Base-by-base conservation (phyloP, 2,888 invertebrate species). In the Mycogona germanica region DNA sequence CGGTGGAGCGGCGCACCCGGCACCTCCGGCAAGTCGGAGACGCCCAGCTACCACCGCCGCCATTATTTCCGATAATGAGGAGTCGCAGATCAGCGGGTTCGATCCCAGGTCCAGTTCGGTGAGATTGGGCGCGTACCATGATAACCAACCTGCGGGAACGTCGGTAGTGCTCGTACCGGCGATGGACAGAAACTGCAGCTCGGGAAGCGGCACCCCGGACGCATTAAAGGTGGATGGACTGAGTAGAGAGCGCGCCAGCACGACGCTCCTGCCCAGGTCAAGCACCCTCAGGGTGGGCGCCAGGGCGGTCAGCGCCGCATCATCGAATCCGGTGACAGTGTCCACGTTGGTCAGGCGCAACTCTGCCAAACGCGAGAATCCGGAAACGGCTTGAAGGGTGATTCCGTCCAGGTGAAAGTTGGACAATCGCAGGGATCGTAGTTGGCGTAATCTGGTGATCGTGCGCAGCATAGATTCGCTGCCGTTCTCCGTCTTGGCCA, bases 341-440 rank as follows among this genome's bases (percentile, higher is more conserved):
- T 49, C 21, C n/a, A 49, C 37, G 49, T 49, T 28, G 17, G n/a
- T 21, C 25, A 49, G 19, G 23, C 28, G 49, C 28, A 49, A 28
- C 7, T 19, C 21, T 32, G 23, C 14, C 38, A 49, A 17, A 4
- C 25, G 28, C 9, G 12, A 9, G 14, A 49, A 37, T 49, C 38
- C 37, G 3, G 23, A 25, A 21, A 49, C 21, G 9, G 17, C 14
- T n/a, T n/a, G 23, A 12, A 9, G 23, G 1, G 49, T 21, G 35
- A 37, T 23, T 9, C 7, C 21, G 2, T 23, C 25, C 12, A 37
- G 28, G 14, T n/a, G 23, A 19, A 49, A 32, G 23, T 25, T 37
- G 14, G 49, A 32, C 28, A 49, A 23, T 3, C 23, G 21, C 2
- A 49, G 49, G 25, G 14, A 12, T 19, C 37, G 2, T 3, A 49